Evolutionary conservation across 2,888 invertebrate species (phyloP).

Genomic region (Myathropa florea): DNA sequence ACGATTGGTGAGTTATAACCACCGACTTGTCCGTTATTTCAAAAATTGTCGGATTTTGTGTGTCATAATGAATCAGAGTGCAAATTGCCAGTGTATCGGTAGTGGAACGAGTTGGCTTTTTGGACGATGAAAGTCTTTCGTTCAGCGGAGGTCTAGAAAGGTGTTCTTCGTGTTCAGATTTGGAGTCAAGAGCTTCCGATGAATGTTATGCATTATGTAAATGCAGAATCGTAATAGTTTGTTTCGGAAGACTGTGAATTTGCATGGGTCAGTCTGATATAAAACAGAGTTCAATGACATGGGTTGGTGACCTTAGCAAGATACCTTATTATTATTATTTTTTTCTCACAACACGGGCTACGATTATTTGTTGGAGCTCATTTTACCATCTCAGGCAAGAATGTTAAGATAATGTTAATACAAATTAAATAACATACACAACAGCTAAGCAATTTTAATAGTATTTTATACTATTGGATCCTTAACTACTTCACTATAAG

Average conservation of each 20-base stretch:
- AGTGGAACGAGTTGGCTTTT: neutral
- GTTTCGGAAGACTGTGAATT: neutral
- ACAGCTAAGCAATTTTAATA: no score
- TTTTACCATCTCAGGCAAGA: neutral
- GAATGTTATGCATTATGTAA: constrained; percentile 40
- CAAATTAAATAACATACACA: neutral
- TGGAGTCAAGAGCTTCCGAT: neutral
- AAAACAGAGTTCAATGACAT: neutral
- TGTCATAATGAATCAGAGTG: constrained; percentile 47
- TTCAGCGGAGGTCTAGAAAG: neutral
- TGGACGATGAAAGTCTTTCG: constrained; percentile 38
- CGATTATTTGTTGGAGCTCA: neutral
- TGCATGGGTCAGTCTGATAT: neutral
- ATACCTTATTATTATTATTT: neutral
- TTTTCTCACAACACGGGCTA: neutral
- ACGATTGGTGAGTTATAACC: constrained; percentile 21
- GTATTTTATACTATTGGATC: no score
- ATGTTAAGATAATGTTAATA: neutral
- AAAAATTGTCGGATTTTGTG: constrained; percentile 21
- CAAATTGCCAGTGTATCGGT: constrained; percentile 10
- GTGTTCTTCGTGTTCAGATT: neutral
- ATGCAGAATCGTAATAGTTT: neutral
- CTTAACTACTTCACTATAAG: no score
- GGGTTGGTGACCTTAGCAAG: neutral
- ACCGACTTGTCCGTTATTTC: constrained; percentile 38